Base-by-base conservation (phyloP, 2,113 vertebrate genomes). In the Emydura subglobosa region DNA sequence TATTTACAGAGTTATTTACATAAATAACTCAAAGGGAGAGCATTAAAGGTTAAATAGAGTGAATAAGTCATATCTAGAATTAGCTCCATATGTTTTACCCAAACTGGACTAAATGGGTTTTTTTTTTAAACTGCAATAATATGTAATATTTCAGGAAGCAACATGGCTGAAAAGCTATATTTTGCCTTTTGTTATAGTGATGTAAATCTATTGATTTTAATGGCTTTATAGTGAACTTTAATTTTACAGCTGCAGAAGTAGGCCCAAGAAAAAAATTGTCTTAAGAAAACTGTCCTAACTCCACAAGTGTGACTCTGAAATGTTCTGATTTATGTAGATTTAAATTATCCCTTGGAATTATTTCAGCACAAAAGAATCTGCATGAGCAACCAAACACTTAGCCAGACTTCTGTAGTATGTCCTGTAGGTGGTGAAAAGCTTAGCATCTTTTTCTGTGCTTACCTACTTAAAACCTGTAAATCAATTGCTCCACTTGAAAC, bases 301-400 rank as follows among this genome's bases (percentile, higher is more conserved):
- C 53, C 34, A 50, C 17, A 89, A 80, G 22, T 47, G 10, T 10
- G 47, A 93, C 81, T 95, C 79, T 88, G 89, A 96, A 94, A 85
- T 96, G 25, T 92, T 76, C 82, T 88, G 51, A 92, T 86, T 93
- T 95, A 17, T 91, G 27, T 55, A 90, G 89, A 85, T 95, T 92
- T 96, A 93, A 86, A 74, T 96, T 87, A 93, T 88, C 92, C 93
- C 86, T 96, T 90, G 86, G 95, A 95, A 96, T 93, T 93, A 96
- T 96, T 96, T 95, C 85, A 94, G 68, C 89, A 86, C 57, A 96
- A 95, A 86, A 0, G 0, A 91, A 65, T 17, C 14, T 65, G 16
- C 16, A 89, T 65, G 50, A 22, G 31, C 90, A 89, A 82, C 74
- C 82, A 95, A 96, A 97, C 83, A 90, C 83, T 98, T 97, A 96